A percentile compares a stretch with the other conserved stretches of the same genome.
phyloP scores from a whole-genome alignment of 2,888 invertebrate species.

The Seira sanloemensis region DNA sequence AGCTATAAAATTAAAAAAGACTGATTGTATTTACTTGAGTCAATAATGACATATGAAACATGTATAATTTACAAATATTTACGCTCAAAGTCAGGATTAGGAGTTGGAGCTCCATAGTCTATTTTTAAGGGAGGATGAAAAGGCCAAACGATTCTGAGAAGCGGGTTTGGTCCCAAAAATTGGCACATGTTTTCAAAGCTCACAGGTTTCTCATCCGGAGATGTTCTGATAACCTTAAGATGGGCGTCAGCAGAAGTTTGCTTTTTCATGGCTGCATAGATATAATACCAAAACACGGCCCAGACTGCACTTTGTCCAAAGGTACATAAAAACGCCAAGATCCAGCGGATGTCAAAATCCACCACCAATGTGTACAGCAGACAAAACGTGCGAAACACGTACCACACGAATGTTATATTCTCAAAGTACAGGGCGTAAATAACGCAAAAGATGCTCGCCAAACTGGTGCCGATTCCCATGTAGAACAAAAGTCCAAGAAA shows the following conservation, averaged over 20 bases:
- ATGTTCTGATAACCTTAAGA: slow-evolving; percentile 28
- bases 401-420: slow-evolving; percentile 51
- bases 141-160: slow-evolving; percentile 69
- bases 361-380: slow-evolving; percentile 67
- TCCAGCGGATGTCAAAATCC: slow-evolving; percentile 56
- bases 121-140: slow-evolving; percentile 56
- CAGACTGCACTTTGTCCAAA: slow-evolving; percentile 56
- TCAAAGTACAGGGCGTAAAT: slow-evolving; percentile 41
- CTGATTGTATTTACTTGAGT: too few relatives aligned
- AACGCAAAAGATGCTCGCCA: slow-evolving; percentile 30
- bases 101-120: slow-evolving; percentile 31
- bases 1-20: too few relatives aligned
- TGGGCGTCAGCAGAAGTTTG: slow-evolving; percentile 57
- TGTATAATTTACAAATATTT: slow-evolving; percentile 49
- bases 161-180: slow-evolving; percentile 67
- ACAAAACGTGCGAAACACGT: slow-evolving; percentile 53
- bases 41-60: too few relatives aligned
- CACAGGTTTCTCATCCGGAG: slow-evolving; percentile 12
- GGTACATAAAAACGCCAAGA: slow-evolving; percentile 57
- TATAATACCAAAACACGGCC: slow-evolving; percentile 64
- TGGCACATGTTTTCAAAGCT: slow-evolving; percentile 57
- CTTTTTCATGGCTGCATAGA: slow-evolving; percentile 52
- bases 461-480: slow-evolving; percentile 53
- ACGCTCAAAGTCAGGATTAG: slow-evolving; percentile 22
- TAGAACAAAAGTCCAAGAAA: slow-evolving; percentile 70